Evolutionary conservation across 2,113 vertebrate genomes (phyloP), one percentile per base, ranked within the genome.

Genomic region (Rhinolophus sinicus): DNA sequence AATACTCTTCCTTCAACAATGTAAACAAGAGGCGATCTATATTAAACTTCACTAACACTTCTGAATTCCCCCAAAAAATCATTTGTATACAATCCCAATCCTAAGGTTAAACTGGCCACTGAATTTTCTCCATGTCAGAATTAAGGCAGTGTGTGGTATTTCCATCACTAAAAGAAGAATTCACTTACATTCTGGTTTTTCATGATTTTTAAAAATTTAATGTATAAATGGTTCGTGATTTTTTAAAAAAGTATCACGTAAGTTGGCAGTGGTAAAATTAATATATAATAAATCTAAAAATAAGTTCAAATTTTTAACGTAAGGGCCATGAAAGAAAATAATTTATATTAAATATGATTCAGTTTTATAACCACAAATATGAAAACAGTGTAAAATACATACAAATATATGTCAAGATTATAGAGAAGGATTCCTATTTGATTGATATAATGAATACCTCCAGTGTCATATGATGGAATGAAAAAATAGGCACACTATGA

Each of bases 121-220:
- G 40, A 92, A 91, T 91, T 95, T 73, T 70, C 8, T 26, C 38
- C 52, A 58, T 50, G 18, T 97, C 76, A 92, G 94, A 97, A 88
- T 60, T 67, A 96, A 85, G 85, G n/a, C 19, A 56, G 30, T 90
- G 47, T 65, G 8, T 6, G 35, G 9, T 19, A 94, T 58, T 89
- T 64, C 30, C 18, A 92, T 82, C 82, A 83, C 58, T 91, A 84
- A 85, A 88, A 96, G 33, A 84, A 91, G 93, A 93, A 93, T 75
- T 93, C 35, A 88, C 30, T 86, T 93, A 92, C 35, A 95, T 62
- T 94, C n/a, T 90, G 40, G 8, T 76, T 92, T 92, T 82, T 50
- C 22, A 60, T 52, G 14, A 81, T 92, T 95, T 89, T 38, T 38
- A 83, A 93, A 84, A 88, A 84, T 26, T 21, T 93, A 52, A 88